Percentiles rank a stretch among this genome's conserved stretches.
phyloP scores from a whole-genome alignment of 2,797 vertebrate species.

The Sphenopsis melanotis region DNA sequence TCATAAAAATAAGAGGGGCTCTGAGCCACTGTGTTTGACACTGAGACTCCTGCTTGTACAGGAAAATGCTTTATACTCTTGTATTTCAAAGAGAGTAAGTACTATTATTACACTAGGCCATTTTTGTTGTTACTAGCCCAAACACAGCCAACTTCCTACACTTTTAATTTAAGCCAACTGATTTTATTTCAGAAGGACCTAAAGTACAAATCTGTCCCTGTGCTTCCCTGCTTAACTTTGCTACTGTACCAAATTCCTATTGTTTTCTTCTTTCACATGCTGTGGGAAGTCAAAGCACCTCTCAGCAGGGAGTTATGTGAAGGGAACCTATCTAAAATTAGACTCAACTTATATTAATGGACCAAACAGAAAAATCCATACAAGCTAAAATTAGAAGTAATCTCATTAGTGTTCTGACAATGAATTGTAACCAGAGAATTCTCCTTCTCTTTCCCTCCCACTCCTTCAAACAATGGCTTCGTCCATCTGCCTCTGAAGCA shows the following conservation, averaged over 20 bases:
- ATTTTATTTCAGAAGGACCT: background rate
- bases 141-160: background rate
- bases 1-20: background rate
- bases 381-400: slow-evolving; percentile 48
- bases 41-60: background rate
- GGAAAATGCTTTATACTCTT: background rate
- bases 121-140: background rate
- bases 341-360: slow-evolving; percentile 23
- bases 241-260: background rate
- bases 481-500: background rate
- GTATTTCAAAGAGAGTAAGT: background rate
- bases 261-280: background rate
- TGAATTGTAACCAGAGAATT: slow-evolving; percentile 21
- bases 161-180: background rate
- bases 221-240: background rate
- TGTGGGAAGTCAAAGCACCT: background rate
- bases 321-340: slow-evolving; percentile 41
- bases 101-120: background rate
- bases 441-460: slow-evolving; percentile 13
- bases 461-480: background rate
- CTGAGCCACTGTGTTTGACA: background rate
- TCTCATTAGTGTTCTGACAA: slow-evolving; percentile 28
- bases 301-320: background rate
- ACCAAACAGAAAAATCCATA: slow-evolving; percentile 40
- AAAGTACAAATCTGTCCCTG: background rate